Evolutionary conservation across 2,113 vertebrate species (phyloP).

Genomic region (Callorhinus ursinus): DNA sequence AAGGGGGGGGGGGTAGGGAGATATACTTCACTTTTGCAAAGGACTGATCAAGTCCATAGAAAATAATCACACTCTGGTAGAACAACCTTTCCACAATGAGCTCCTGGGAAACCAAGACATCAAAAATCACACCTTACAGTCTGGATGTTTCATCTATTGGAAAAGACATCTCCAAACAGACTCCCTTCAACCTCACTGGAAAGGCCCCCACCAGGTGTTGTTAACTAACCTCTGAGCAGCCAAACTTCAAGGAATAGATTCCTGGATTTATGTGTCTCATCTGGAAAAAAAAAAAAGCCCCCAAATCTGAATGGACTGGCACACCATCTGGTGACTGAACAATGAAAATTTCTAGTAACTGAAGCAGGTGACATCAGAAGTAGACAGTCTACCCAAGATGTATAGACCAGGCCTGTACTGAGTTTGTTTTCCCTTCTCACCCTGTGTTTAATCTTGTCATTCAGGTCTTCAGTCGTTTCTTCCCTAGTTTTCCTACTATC

Average conservation of each 20-base stretch:
- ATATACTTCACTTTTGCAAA: background rate
- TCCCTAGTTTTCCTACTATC: background rate
- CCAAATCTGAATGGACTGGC: background rate
- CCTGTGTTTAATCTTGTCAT: background rate
- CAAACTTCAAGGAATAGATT: background rate
- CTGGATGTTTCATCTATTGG: background rate
- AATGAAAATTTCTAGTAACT: background rate
- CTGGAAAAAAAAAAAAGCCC: background rate
- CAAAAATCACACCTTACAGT: background rate
- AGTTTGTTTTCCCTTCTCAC: background rate
- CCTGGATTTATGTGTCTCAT: background rate
- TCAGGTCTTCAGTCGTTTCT: background rate
- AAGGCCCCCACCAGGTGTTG: background rate
- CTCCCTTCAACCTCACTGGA: background rate
- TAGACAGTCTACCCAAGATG: background rate
- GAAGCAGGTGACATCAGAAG: background rate
- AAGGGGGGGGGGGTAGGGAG: background rate
- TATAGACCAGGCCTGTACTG: background rate
- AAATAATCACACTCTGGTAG: background rate
- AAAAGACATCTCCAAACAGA: background rate
- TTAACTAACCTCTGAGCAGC: background rate
- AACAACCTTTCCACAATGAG: background rate
- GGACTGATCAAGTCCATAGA: background rate
- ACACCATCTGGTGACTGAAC: background rate
- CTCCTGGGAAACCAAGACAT: background rate